A percentile compares a stretch with the other conserved stretches of the same genome.
These are phyloP conservation scores for Brachionus asplanchnoidis DNA, from an alignment of 1,140 invertebrate species.

Conservation along the genomic window DNA sequence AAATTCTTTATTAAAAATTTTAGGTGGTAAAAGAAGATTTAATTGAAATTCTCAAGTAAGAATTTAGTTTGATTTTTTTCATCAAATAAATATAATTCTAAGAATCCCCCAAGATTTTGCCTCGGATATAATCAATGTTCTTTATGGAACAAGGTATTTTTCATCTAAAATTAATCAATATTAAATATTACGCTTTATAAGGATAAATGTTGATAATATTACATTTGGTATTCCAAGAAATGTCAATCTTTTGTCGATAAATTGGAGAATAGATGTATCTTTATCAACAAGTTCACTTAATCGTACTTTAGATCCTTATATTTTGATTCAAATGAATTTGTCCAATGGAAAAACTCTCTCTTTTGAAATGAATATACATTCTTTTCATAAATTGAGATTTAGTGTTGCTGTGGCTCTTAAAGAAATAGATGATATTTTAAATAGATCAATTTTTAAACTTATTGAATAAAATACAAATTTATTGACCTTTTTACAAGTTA, in stretches of 20 bases:
- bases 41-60: not conserved
- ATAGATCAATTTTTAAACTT: not conserved
- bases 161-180: not conserved
- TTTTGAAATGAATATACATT: not conserved
- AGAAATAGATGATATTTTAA: conserved; percentile 33
- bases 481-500: not conserved
- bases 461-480: not conserved
- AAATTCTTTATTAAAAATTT: not conserved
- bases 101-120: not conserved
- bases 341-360: not conserved
- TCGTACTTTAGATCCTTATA: not conserved
- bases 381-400: conserved; percentile 29
- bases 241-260: not conserved
- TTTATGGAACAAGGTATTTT: not conserved
- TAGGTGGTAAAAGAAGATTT: conserved; percentile 5
- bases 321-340: not conserved
- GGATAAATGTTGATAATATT: not conserved
- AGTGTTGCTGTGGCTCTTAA: conserved; percentile 6
- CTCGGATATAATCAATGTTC: not conserved
- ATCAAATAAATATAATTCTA: not conserved
- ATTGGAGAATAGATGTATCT: conserved; percentile 27
- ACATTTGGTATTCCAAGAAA: not conserved
- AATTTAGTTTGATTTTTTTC: not conserved
- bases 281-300: conserved; percentile 30
- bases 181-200: not conserved